phyloP scores from a whole-genome alignment of 2,888 invertebrate genomes.

The Dysmachus trigonus region DNA sequence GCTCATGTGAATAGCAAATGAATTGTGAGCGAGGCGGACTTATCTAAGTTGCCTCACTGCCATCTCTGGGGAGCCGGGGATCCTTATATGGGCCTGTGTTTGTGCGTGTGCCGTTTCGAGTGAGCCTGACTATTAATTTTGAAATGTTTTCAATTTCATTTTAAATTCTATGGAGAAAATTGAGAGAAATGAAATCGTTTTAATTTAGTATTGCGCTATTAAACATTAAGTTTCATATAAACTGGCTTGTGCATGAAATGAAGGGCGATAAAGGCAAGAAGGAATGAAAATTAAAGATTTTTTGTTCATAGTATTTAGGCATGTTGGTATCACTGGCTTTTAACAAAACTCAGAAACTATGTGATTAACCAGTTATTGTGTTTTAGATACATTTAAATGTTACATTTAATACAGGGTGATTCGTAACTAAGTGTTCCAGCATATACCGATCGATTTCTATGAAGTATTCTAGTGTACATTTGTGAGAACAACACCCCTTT shows the following conservation, averaged over 20 bases:
- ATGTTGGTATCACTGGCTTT: too few species aligned
- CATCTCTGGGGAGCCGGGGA: background rate
- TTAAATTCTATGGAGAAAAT: background rate
- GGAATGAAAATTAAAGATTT: background rate
- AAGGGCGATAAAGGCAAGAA: background rate
- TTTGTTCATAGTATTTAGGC: too few species aligned
- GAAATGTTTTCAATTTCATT: background rate
- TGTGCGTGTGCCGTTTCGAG: background rate
- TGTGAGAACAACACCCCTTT: too few species aligned
- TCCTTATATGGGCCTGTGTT: background rate
- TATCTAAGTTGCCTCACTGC: background rate
- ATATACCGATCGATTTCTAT: too few species aligned
- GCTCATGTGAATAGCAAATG: slow-evolving; percentile 3
- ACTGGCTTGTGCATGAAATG: background rate
- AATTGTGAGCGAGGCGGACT: background rate
- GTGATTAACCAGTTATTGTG: too few species aligned
- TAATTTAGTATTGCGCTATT: background rate
- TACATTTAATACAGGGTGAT: too few species aligned
- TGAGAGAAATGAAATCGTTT: background rate
- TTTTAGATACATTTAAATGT: too few species aligned
- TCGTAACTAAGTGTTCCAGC: too few species aligned
- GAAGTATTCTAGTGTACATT: too few species aligned
- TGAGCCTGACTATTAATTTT: background rate
- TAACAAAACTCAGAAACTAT: too few species aligned
- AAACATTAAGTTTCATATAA: background rate